Percentiles rank a stretch among this genome's conserved stretches.
Evolutionary conservation across 2,888 invertebrate species (phyloP).

Genomic region (Mesoligia furuncula): DNA sequence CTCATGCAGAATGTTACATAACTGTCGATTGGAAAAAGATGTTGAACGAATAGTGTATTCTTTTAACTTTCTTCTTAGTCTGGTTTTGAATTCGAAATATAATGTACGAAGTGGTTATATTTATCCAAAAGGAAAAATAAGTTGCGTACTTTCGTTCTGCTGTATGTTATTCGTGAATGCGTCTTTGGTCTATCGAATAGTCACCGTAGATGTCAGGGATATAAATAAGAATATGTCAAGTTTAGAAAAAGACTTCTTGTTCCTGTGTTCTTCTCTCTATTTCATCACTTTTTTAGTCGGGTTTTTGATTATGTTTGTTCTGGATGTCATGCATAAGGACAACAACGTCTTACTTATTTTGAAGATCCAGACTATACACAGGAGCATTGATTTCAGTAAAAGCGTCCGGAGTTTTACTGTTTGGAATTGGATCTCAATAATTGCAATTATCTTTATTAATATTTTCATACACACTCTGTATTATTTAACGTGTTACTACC

Average conservation of each 20-base stretch:
- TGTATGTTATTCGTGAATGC: conserved; percentile 2
- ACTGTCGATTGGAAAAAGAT: neutral
- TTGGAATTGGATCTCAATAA: conserved; percentile 40
- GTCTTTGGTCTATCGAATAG: neutral
- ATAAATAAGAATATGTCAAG: conserved; percentile 2
- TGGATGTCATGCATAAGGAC: conserved; percentile 20
- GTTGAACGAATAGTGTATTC: neutral
- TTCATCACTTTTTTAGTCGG: neutral
- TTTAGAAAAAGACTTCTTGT: conserved; percentile 4
- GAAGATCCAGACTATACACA: conserved; percentile 25
- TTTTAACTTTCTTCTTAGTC: neutral
- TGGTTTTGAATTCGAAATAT: neutral
- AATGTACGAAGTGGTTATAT: conserved; percentile 3
- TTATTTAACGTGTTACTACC: neutral
- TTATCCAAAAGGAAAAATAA: conserved; percentile 20
- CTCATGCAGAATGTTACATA: neutral
- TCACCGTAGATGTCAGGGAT: neutral
- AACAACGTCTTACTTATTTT: conserved; percentile 29
- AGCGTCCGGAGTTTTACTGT: neutral
- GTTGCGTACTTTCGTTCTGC: conserved; percentile 4
- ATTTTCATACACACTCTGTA: neutral
- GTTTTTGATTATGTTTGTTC: conserved; percentile 9
- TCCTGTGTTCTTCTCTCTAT: neutral
- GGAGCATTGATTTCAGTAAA: conserved; percentile 11
- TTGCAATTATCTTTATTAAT: neutral